Evolutionary conservation across 2,797 vertebrate species (phyloP).

Genomic region (Microchirus variegatus): DNA sequence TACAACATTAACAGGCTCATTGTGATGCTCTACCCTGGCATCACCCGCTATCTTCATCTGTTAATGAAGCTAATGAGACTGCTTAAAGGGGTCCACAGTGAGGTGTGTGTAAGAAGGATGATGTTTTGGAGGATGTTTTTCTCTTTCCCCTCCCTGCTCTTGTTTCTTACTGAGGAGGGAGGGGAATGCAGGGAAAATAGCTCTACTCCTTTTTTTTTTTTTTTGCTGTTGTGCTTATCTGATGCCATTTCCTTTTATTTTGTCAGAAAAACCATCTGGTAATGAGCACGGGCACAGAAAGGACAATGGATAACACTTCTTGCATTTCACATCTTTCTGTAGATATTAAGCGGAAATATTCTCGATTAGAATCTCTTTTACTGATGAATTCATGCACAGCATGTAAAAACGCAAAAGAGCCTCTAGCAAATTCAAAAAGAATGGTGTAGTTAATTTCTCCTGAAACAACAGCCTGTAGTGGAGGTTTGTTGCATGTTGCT

Average conservation of each 20-base stretch:
- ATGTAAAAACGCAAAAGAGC: constrained; percentile 1
- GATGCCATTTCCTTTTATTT: constrained; percentile 41
- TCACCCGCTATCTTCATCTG: constrained; percentile 63
- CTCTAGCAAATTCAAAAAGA: constrained; percentile 13
- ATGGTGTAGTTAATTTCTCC: constrained; percentile 36
- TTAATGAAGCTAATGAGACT: constrained; percentile 71
- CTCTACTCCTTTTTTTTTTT: constrained; percentile 19
- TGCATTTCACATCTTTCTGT: constrained; percentile 10
- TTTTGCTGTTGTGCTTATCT: constrained; percentile 32
- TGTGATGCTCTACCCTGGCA: constrained; percentile 38
- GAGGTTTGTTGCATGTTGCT: constrained; percentile 43
- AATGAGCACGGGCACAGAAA: constrained; percentile 59
- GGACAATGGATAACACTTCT: constrained; percentile 43
- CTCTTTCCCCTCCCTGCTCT: constrained; percentile 43
- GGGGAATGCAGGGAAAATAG: constrained; percentile 44
- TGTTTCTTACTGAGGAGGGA: constrained; percentile 57
- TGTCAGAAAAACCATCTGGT: constrained; percentile 53
- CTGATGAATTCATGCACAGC: no score
- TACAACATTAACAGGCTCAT: constrained; percentile 20
- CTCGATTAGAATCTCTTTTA: constrained; percentile 3
- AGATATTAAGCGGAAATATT: constrained; percentile 11
- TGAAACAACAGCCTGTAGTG: constrained; percentile 33
- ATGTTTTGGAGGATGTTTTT: constrained; percentile 50
- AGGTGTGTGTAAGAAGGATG: constrained; percentile 36
- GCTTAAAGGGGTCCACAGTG: constrained; percentile 61